These are phyloP conservation scores for Melozone crissalis DNA, from an alignment of 2,113 vertebrate species.

Conservation along the genomic window DNA sequence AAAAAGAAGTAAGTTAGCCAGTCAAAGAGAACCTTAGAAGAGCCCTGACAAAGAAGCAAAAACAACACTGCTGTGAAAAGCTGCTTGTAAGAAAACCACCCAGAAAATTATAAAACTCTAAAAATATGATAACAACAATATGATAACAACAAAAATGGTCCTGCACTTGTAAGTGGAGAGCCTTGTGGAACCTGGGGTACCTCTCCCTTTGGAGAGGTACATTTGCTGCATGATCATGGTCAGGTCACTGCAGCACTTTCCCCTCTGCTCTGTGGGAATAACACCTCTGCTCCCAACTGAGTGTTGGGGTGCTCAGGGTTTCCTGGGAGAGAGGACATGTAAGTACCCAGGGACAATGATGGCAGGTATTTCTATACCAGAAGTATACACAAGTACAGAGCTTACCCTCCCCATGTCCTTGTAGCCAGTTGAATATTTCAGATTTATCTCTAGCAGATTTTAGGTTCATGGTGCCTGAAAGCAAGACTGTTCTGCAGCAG, in stretches of 20 bases:
- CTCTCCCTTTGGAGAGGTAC: background rate
- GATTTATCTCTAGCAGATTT: background rate
- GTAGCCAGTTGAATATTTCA: background rate
- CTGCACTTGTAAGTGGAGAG: background rate
- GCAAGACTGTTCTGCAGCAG: background rate
- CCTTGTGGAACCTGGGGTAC: background rate
- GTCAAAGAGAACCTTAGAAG: no score
- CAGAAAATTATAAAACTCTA: no score
- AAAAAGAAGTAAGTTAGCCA: no score
- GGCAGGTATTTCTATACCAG: background rate
- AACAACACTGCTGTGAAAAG: no score
- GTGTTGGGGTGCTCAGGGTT: background rate
- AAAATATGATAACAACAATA: no score
- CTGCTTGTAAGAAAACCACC: no score
- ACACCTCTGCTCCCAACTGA: background rate
- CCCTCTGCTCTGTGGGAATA: background rate
- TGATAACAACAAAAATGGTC: background rate
- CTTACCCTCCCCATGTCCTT: background rate
- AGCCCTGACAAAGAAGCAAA: no score
- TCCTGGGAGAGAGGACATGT: background rate
- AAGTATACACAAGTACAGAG: background rate
- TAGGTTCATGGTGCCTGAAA: background rate
- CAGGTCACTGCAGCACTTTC: background rate
- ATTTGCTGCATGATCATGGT: background rate
- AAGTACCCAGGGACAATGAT: background rate